Base-by-base conservation (phyloP, 2,797 vertebrate species). In the Parauchenoglanis ngamensis region DNA sequence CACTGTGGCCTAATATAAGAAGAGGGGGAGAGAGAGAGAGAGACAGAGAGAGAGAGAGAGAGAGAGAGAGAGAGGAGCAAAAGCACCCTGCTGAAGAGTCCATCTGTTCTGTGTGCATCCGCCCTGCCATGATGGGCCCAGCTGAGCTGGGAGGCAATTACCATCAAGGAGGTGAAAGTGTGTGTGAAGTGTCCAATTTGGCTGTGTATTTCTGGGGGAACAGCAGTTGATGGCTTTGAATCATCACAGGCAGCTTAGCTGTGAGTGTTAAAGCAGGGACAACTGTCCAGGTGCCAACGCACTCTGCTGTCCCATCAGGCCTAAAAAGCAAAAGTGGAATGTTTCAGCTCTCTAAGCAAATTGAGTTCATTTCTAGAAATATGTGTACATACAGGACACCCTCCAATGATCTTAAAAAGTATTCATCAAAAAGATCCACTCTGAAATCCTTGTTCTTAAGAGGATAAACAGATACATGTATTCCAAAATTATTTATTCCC, bases 171-270 rank as follows among this genome's bases (percentile, higher is more conserved):
- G 89, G 88, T 90, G 85, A 89, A 90, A 89, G 88, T 87, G 87
- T 91, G 90, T 91, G 80, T 91, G 85, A 90, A 92, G 90, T 87
- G 85, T 86, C 77, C 85, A 89, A 88, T 89, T 90, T 88, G 87
- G 87, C 89, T 85, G 86, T 85, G 85, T 86, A 87, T 89, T 92
- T 92, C 86, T 77, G 72, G 83, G 80, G 84, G 82, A 63, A 87
- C 78, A 81, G 65, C 77, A 46, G 84, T 67, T 87, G 87, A 88
- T 87, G 88, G 84, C 76, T 83, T 86, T 87, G 83, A 87, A 85
- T 83, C 86, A 89, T 89, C 87, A 86, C 82, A 87, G 87, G 59
- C 88, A 80, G 87, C 87, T 89, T 89, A 89, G 86, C 73, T 84
- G 70, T 49, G 68, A 90, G 84, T 82, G 88, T 90, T 82, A 90